phyloP scores from a whole-genome alignment of 1,140 invertebrate genomes.

The Venustaconcha ellipsiformis region DNA sequence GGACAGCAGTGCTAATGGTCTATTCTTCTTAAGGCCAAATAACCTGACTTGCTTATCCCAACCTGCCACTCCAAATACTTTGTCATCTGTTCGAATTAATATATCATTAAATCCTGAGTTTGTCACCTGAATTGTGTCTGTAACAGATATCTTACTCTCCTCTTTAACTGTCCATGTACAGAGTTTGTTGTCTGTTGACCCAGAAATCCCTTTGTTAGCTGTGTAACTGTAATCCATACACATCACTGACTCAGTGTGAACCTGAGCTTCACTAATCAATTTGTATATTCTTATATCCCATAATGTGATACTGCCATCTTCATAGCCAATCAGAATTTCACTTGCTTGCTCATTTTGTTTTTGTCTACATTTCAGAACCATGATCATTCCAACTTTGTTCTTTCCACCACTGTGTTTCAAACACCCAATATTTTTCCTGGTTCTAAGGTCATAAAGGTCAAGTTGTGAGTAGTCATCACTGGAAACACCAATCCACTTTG shows the following conservation, averaged over 20 bases:
- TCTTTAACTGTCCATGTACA: conserved; percentile 28
- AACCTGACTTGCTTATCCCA: conserved; percentile 83
- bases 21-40: conserved; percentile 83
- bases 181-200: conserved; percentile 39
- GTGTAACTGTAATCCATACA: conserved; percentile 38
- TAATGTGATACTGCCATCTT: conserved; percentile 51
- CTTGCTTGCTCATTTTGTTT: conserved; percentile 11
- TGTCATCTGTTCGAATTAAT: conserved; percentile 78
- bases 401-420: conserved; percentile 20
- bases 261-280: conserved; percentile 23
- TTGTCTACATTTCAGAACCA: conserved; percentile 46
- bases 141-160: conserved; percentile 18
- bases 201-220: conserved; percentile 39
- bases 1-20: conserved; percentile 80
- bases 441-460: conserved; percentile 22
- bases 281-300: conserved; percentile 44
- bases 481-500: conserved; percentile 20
- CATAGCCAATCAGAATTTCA: conserved; percentile 51
- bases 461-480: conserved; percentile 29
- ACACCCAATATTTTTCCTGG: conserved; percentile 14
- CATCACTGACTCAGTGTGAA: conserved; percentile 47
- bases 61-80: conserved; percentile 80
- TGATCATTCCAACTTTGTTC: conserved; percentile 33
- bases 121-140: conserved; percentile 17
- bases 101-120: conserved; percentile 70